Base-by-base conservation (phyloP, 2,113 vertebrate species). In the Hymenochirus boettgeri region DNA sequence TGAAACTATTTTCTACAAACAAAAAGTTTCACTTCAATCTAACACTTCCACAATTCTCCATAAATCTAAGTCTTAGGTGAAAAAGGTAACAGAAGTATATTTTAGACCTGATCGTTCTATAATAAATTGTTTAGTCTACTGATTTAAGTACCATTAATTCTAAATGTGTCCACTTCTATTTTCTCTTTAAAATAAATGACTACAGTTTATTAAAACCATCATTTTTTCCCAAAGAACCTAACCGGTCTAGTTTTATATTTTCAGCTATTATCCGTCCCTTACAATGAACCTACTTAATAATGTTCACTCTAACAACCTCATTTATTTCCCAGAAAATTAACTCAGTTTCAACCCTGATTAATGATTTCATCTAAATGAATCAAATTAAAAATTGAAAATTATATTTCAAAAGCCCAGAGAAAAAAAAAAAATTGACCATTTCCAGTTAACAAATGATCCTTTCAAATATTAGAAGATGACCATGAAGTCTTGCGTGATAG, bases 361-460 rank as follows among this genome's bases (percentile, higher is more conserved):
- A 99, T 96, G 94, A 96, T 98, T 95, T 96, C 94, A 98, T 98
- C 93, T 95, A 99, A 98, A 97, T 94, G 94, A 96, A 96, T 96
- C 93, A 98, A 98, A 98, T 98, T 97, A 98, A 97, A 97, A 97
- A 94, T 93, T 95, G 92, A 94, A 98, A 97, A 99, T 97, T 96
- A 97, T 99, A 98, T 97, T 96, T 96, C 93, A 89, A 96, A 98
- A 96, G 92, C 89, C 83, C 87, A 82, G 77, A 85, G 86, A 83
- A 88, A 86, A 78, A 35, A 48, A 48, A 57, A 90, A 91, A 86
- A 88, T 80, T 84, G 85, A 87, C 89, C 89, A 88, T 86, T 91
- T 88, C 89, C 88, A 88, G 82, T 90, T 95, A 97, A 99, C 93
- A 99, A 99, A 97, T 96, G 93, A 97, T 91, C 93, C 94, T 97